Evolutionary conservation across 2,888 invertebrate genomes (phyloP).

Genomic region (Eupelmus urozonus): DNA sequence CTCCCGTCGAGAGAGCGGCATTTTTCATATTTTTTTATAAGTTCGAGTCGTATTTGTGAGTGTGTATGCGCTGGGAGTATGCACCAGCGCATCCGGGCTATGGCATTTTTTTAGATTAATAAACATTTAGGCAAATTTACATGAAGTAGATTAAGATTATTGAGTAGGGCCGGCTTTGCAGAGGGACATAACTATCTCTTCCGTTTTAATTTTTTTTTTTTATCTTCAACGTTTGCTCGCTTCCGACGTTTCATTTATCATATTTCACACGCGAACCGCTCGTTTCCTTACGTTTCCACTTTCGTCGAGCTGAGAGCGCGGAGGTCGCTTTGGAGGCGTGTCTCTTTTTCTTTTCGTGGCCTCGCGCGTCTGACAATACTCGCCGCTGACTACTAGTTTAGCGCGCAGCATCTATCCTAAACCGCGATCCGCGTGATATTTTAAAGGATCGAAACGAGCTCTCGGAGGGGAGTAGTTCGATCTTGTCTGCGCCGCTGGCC

Average conservation of each 20-base stretch:
- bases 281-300: neutral
- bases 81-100: slow-evolving; percentile 78
- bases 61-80: slow-evolving; percentile 78
- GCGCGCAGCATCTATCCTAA: no score
- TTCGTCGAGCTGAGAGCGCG: neutral
- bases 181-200: slow-evolving; percentile 9
- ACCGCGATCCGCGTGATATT: neutral
- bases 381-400: slow-evolving; percentile 25
- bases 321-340: slow-evolving; percentile 10
- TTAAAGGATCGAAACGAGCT: neutral
- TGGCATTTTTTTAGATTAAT: slow-evolving; percentile 77
- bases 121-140: slow-evolving; percentile 78
- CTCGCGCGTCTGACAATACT: slow-evolving; percentile 12
- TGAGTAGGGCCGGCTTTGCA: slow-evolving; percentile 64
- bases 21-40: slow-evolving; percentile 72
- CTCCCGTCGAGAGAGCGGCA: slow-evolving; percentile 27
- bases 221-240: neutral
- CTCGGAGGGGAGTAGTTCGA: slow-evolving; percentile 23
- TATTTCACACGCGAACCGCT: neutral
- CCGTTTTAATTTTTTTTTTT: neutral
- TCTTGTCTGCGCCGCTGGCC: slow-evolving; percentile 70
- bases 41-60: slow-evolving; percentile 78
- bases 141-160: slow-evolving; percentile 77
- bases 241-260: neutral
- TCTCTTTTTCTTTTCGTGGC: neutral